Conservation (phyloP, 2,797 vertebrate species). For the Artibeus jamaicensis region DNA sequence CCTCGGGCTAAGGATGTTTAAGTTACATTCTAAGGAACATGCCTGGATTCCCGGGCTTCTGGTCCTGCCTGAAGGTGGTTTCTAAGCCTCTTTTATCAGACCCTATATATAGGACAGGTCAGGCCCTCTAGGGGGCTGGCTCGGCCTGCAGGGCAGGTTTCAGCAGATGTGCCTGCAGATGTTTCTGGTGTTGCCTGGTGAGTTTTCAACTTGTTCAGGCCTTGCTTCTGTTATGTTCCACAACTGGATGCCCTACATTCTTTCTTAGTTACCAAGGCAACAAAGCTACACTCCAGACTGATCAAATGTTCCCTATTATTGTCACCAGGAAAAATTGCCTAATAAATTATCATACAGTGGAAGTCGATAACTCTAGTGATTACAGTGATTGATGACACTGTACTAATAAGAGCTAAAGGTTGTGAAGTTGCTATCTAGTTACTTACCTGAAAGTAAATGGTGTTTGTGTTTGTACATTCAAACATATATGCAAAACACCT, state of each 20-base stretch:
- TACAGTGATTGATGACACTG: background rate
- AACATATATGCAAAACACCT: background rate
- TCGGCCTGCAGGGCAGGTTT: constrained; percentile 56
- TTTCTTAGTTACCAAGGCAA: constrained; percentile 87
- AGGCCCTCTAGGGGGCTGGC: background rate
- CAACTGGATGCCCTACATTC: constrained; percentile 68
- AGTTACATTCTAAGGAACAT: background rate
- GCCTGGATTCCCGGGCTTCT: background rate
- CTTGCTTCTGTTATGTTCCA: constrained; percentile 8
- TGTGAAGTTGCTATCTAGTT: background rate
- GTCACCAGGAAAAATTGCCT: constrained; percentile 49
- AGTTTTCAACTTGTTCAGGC: constrained; percentile 74
- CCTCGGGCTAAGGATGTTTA: background rate
- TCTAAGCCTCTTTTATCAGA: background rate
- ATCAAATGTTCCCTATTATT: constrained; percentile 83
- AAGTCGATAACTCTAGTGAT: background rate
- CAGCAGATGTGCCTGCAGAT: constrained; percentile 59
- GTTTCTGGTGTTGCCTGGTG: constrained; percentile 71
- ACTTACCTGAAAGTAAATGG: constrained; percentile 6
- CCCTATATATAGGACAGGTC: background rate
- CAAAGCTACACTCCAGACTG: constrained; percentile 83
- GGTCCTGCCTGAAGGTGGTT: background rate
- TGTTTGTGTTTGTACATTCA: background rate
- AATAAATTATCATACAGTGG: constrained; percentile 76
- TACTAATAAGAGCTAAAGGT: background rate